These are phyloP conservation scores for Nomada ferruginata DNA, from an alignment of 2,888 invertebrate species.

Conservation along the genomic window DNA sequence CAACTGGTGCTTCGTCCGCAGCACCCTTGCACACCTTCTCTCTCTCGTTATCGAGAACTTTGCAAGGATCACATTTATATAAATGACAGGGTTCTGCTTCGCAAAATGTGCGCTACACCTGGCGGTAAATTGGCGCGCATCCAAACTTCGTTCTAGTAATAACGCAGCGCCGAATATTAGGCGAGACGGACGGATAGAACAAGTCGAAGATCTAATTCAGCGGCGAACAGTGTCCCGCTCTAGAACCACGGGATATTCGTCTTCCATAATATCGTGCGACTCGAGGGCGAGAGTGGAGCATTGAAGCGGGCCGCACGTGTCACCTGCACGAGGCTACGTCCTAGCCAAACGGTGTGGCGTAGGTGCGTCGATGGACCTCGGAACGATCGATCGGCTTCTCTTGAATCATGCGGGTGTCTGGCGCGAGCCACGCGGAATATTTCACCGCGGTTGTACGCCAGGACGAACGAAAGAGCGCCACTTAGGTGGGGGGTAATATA, in stretches of 20 bases:
- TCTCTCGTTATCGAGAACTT: no score
- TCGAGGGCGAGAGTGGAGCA: neutral
- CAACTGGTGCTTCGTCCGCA: no score
- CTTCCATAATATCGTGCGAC: neutral
- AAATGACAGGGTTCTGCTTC: neutral
- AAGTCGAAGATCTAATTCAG: constrained; percentile 29
- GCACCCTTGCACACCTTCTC: no score
- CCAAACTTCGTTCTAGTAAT: constrained; percentile 1
- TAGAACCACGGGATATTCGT: neutral
- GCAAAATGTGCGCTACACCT: neutral
- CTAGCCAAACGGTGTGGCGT: no score
- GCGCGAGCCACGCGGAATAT: constrained; percentile 52
- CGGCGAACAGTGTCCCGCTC: neutral
- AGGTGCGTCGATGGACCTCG: constrained; percentile 31
- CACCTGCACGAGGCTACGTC: constrained; percentile 12
- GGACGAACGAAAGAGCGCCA: constrained; percentile 61
- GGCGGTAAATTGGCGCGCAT: constrained; percentile 2
- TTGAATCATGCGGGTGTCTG: constrained; percentile 56
- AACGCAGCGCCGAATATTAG: neutral
- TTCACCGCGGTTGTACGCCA: constrained; percentile 47
- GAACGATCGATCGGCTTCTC: constrained; percentile 55
- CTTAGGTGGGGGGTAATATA: constrained; percentile 80
- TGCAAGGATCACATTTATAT: no score
- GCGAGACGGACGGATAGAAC: neutral
- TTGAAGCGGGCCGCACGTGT: neutral